Conservation (phyloP, 2,113 vertebrate genomes). For the Brienomyrus brachyistius region DNA sequence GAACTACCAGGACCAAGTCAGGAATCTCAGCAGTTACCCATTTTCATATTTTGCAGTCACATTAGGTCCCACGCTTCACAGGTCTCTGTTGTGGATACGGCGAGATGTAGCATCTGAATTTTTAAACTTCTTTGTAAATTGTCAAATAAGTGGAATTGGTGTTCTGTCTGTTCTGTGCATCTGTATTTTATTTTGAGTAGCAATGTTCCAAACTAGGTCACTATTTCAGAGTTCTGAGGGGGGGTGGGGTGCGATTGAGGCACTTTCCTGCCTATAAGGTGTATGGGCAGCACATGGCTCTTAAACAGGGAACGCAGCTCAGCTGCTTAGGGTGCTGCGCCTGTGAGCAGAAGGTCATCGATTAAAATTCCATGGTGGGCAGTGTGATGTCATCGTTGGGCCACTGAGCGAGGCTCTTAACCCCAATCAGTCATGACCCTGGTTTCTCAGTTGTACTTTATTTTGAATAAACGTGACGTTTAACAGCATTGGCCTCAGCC, state of each 20-base stretch:
- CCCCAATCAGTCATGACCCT: neutral
- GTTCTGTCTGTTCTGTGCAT: slow-evolving; percentile 27
- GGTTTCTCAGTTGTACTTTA: neutral
- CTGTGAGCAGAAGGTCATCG: neutral
- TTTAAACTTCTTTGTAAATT: neutral
- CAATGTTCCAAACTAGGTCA: slow-evolving; percentile 16
- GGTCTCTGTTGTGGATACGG: neutral
- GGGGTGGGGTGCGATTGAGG: neutral
- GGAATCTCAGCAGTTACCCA: neutral
- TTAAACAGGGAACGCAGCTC: neutral
- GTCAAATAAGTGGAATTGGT: slow-evolving; percentile 27
- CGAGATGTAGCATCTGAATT: neutral
- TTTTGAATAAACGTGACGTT: neutral
- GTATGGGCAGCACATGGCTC: too few species aligned
- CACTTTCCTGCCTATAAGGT: neutral
- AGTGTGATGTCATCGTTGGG: neutral
- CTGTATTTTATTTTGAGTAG: slow-evolving; percentile 26
- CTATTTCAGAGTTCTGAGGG: neutral
- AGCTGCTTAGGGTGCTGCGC: neutral
- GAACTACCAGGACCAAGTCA: neutral
- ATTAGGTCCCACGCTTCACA: neutral
- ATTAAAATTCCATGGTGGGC: neutral
- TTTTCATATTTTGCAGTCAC: neutral
- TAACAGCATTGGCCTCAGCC: neutral
- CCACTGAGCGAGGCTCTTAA: neutral